Evolutionary conservation across 2,113 vertebrate genomes (phyloP).

Genomic region (Microcebus lehilahytsara): DNA sequence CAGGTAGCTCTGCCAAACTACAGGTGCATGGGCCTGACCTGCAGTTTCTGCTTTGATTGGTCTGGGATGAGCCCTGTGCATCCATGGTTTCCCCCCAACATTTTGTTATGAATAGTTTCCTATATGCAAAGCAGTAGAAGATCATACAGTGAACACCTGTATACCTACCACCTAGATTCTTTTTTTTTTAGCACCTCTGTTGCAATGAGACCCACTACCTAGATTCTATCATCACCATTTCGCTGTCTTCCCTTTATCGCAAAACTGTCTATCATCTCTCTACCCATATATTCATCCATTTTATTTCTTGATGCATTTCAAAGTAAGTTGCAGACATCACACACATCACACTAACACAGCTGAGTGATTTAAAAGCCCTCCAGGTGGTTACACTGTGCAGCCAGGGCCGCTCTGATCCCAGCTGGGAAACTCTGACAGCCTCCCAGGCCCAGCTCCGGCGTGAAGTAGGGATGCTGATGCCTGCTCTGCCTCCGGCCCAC

Average conservation of each 20-base stretch:
- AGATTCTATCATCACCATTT: not conserved
- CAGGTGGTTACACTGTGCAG: not conserved
- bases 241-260: conserved; percentile 11
- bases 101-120: not conserved
- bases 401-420: conserved; percentile 38
- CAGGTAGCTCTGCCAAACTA: not conserved
- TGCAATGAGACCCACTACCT: not conserved
- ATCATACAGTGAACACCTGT: not conserved
- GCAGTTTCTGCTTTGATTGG: not conserved
- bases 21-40: not conserved
- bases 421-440: conserved; percentile 4
- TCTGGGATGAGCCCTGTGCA: not conserved
- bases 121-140: conserved; percentile 8
- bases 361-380: conserved; percentile 51
- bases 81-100: not conserved
- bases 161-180: not conserved
- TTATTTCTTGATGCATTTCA: conserved; percentile 63
- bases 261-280: conserved; percentile 4
- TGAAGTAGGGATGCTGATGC: not conserved
- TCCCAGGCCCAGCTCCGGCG: not conserved
- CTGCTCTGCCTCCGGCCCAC: not conserved
- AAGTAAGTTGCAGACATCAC: conserved; percentile 48
- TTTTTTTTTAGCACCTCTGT: not conserved
- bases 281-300: conserved; percentile 1
- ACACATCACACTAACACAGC: conserved; percentile 1